These are phyloP conservation scores for Cryptoprocta ferox DNA, from an alignment of 2,797 vertebrate species.

Conservation along the genomic window DNA sequence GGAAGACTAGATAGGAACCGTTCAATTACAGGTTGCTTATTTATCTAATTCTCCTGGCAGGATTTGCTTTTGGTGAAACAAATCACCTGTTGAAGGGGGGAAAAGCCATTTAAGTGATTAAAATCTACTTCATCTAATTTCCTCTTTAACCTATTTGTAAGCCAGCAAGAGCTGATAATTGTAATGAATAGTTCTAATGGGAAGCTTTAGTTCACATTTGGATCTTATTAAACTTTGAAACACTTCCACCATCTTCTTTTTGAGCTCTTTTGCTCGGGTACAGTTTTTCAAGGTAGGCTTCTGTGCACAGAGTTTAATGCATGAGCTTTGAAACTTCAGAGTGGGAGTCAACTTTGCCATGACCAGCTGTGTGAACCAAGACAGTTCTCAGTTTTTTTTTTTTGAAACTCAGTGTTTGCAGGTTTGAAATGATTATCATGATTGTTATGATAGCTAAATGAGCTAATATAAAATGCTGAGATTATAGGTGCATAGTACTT, in stretches of 20 bases:
- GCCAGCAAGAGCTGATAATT: conserved; percentile 68
- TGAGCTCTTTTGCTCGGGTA: background rate
- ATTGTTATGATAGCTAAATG: background rate
- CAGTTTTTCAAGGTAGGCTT: conserved; percentile 1
- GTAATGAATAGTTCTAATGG: conserved; percentile 71
- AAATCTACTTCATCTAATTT: conserved; percentile 77
- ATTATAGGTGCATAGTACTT: background rate
- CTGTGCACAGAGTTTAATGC: background rate
- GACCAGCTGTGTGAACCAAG: background rate
- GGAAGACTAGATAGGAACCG: conserved; percentile 72
- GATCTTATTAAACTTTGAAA: conserved; percentile 72
- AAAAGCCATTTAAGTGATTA: conserved; percentile 77
- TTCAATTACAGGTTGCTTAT: conserved; percentile 77
- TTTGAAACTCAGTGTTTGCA: conserved; percentile 16
- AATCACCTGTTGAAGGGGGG: conserved; percentile 71
- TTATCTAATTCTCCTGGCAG: conserved; percentile 74
- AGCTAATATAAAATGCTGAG: background rate
- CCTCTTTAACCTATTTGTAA: conserved; percentile 75
- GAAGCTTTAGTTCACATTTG: conserved; percentile 64
- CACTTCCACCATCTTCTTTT: conserved; percentile 47
- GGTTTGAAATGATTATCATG: background rate
- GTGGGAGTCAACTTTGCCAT: background rate
- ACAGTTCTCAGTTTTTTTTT: background rate
- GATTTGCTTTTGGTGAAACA: conserved; percentile 74
- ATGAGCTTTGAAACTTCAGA: background rate